phyloP scores from a whole-genome alignment of 2,113 vertebrate species.

The Conger conger region DNA sequence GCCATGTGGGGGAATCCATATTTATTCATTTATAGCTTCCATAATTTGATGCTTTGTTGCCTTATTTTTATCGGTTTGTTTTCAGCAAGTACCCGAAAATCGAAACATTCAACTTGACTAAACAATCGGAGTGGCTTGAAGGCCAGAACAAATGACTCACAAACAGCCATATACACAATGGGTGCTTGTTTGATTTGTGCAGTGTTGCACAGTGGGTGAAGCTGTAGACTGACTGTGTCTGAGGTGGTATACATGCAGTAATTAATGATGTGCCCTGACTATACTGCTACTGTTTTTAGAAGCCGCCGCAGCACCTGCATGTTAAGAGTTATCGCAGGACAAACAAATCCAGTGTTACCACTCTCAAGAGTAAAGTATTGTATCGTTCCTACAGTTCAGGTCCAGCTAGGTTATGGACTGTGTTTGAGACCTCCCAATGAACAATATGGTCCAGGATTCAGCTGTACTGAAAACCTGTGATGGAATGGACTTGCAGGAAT shows the following conservation, averaged over 20 bases:
- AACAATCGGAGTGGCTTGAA: neutral
- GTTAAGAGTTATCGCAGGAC: neutral
- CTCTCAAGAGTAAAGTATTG: neutral
- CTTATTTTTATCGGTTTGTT: constrained; percentile 11
- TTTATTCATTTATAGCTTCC: constrained; percentile 1
- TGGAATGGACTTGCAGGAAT: neutral
- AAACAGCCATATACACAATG: neutral
- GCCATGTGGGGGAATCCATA: neutral
- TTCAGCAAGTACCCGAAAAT: constrained; percentile 7
- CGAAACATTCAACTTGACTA: neutral
- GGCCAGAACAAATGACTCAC: neutral
- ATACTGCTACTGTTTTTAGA: neutral
- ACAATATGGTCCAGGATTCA: neutral
- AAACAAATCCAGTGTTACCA: neutral
- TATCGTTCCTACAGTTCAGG: neutral
- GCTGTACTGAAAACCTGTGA: neutral
- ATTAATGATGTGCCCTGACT: neutral
- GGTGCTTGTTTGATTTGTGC: neutral
- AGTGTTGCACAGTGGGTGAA: neutral
- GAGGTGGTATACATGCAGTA: neutral
- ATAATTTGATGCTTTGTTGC: constrained; percentile 20
- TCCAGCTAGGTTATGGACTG: neutral
- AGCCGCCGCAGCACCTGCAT: neutral
- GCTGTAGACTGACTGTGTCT: neutral
- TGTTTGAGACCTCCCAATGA: neutral